These are phyloP conservation scores for Apotomis capreana DNA, from an alignment of 2,888 invertebrate species.

Conservation along the genomic window DNA sequence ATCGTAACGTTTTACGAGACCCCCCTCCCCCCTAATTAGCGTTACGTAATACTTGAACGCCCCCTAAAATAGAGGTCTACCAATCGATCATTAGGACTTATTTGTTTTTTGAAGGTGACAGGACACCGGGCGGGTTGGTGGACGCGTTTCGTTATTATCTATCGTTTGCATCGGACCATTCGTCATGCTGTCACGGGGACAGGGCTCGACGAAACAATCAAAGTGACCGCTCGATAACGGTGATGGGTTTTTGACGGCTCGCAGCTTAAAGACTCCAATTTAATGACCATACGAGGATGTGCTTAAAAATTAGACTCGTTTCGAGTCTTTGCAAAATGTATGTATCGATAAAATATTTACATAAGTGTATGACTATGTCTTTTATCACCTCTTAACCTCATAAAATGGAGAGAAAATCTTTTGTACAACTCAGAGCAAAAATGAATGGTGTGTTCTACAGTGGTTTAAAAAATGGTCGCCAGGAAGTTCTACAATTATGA, in stretches of 20 bases:
- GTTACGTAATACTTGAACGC: too few relatives aligned
- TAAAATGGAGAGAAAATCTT: too few relatives aligned
- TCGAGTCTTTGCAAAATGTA: too few relatives aligned
- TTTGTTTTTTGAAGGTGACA: conserved; percentile 81
- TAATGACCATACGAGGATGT: conserved; percentile 9
- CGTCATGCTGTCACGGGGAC: conserved; percentile 80
- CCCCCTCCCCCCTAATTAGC: too few relatives aligned
- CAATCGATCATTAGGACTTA: conserved; percentile 82
- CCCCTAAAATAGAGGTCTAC: conserved; percentile 71
- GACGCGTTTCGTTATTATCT: conserved; percentile 66
- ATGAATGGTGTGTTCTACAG: too few relatives aligned
- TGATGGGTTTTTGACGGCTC: conserved; percentile 52
- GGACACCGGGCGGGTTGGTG: conserved; percentile 66
- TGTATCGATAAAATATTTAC: too few relatives aligned
- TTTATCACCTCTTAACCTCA: too few relatives aligned
- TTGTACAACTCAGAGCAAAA: too few relatives aligned
- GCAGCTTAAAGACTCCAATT: conserved; percentile 37
- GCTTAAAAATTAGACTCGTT: not conserved
- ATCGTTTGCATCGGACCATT: conserved; percentile 75
- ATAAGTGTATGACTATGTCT: too few relatives aligned
- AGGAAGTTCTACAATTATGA: too few relatives aligned
- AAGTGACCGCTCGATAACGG: conserved; percentile 79
- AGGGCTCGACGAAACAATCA: conserved; percentile 76
- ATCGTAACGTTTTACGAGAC: too few relatives aligned
- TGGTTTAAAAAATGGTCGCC: too few relatives aligned